These are phyloP conservation scores for Papilio polytes DNA, from an alignment of 1,140 invertebrate species.

Conservation along the genomic window DNA sequence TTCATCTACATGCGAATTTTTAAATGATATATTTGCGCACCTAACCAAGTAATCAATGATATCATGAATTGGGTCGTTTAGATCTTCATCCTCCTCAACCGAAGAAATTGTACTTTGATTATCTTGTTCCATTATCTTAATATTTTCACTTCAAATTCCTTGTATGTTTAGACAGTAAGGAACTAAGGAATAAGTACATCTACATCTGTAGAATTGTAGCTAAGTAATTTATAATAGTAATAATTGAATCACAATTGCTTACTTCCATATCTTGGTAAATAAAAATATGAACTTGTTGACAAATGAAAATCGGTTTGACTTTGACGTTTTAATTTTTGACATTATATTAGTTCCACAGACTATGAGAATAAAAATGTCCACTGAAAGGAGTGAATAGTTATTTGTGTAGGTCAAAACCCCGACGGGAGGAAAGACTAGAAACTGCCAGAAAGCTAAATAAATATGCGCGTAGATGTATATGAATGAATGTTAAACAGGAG, in stretches of 20 bases:
- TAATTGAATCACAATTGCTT: background rate
- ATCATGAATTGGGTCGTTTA: constrained; percentile 75
- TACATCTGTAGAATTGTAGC: background rate
- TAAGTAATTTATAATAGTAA: background rate
- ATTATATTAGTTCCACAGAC: background rate
- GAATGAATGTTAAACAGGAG: no score
- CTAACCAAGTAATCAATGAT: constrained; percentile 81
- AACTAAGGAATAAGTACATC: background rate
- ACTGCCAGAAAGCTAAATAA: no score
- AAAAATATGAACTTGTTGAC: background rate
- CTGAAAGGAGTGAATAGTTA: no score
- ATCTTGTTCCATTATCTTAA: constrained; percentile 34
- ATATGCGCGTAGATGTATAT: no score
- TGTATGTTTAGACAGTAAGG: background rate
- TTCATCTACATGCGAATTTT: constrained; percentile 91
- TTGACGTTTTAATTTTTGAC: background rate
- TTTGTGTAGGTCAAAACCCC: no score
- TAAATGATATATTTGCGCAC: constrained; percentile 85
- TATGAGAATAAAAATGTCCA: background rate
- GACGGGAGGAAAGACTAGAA: no score
- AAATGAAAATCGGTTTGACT: background rate
- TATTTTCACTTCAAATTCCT: background rate
- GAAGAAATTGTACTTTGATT: background rate
- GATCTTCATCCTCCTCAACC: constrained; percentile 45
- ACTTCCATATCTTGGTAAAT: background rate